A percentile compares a stretch with the other conserved stretches of the same genome.
phyloP scores from a whole-genome alignment of 2,113 vertebrate genomes.

The Triplophysa rosa region DNA sequence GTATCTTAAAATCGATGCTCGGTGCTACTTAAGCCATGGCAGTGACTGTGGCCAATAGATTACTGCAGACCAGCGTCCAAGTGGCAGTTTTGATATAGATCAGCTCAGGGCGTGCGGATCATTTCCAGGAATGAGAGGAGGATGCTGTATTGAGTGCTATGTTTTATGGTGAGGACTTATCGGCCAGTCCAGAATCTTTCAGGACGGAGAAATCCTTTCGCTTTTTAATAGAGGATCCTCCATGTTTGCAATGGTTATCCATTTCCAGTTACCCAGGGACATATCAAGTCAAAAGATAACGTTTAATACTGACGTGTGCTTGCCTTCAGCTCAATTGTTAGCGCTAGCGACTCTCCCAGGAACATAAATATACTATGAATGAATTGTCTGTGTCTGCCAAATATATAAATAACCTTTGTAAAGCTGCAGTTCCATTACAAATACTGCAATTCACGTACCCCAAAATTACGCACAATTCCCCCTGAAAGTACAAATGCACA shows the following conservation, averaged over 20 bases:
- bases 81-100: conserved; percentile 21
- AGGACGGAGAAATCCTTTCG: conserved; percentile 16
- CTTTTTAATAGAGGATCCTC: conserved; percentile 36
- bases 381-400: too few species aligned
- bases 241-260: conserved; percentile 13
- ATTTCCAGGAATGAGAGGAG: conserved; percentile 36
- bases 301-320: too few species aligned
- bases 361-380: too few species aligned
- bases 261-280: conserved; percentile 17
- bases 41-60: conserved; percentile 29
- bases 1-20: conserved; percentile 33
- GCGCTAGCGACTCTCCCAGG: too few species aligned
- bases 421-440: too few species aligned
- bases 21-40: conserved; percentile 28
- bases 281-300: too few species aligned
- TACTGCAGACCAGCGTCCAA: conserved; percentile 19
- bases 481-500: neutral
- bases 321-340: too few species aligned
- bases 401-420: too few species aligned
- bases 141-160: conserved; percentile 23
- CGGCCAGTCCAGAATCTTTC: conserved; percentile 19
- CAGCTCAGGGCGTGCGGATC: neutral
- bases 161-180: conserved; percentile 42
- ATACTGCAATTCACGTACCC: neutral
- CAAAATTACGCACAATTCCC: conserved; percentile 2